Base-by-base conservation (phyloP, 2,113 vertebrate genomes). In the Speoplatyrhinus poulsoni region DNA sequence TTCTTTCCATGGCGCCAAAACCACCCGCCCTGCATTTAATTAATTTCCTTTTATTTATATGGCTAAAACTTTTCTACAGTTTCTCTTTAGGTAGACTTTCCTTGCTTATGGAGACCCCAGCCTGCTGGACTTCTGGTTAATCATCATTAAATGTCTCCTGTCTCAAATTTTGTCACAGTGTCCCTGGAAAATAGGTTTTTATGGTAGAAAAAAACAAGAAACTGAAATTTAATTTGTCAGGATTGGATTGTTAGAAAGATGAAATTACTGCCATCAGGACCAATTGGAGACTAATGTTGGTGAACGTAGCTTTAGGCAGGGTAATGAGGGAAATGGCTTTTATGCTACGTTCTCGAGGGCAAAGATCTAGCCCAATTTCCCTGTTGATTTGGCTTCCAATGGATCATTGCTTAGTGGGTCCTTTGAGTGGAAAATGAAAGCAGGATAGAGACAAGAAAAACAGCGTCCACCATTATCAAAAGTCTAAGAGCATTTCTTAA, bases 21-120 rank as follows among this genome's bases (percentile, higher is more conserved):
- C 92, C 91, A 91, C 85, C 92, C 83, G 81, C 92, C 88, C 91
- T 90, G 72, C 91, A 90, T 93, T 95, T 94, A 94, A 96, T 96
- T 96, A 94, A 96, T 95, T 95, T 95, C 94, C 95, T 94, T 94
- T 92, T 91, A 75, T 92, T 95, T 93, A 93, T 88, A 84, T 82
- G 93, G 89, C 88, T 90, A 48, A 81, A 87, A 82, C 77, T 70
- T 85, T 83, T 79, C 85, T 87, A 89, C 78, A 72, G 63, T 76
- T 84, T 88, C 77, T 85, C 85, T 92, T 77, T 67, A 90, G 91
- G 82, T 79, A 88, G 91, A 92, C 88, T 92, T 89, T 90, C 84
- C 91, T 89, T 87, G 79, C 92, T 85, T 82, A 88, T 86, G 86
- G 84, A 79, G 69, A 76, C 19, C 56, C 47, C 8, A 82, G 89